A percentile compares a stretch with the other conserved stretches of the same genome.
Evolutionary conservation across 2,888 invertebrate species (phyloP).

Genomic region (Xestia xanthographa): DNA sequence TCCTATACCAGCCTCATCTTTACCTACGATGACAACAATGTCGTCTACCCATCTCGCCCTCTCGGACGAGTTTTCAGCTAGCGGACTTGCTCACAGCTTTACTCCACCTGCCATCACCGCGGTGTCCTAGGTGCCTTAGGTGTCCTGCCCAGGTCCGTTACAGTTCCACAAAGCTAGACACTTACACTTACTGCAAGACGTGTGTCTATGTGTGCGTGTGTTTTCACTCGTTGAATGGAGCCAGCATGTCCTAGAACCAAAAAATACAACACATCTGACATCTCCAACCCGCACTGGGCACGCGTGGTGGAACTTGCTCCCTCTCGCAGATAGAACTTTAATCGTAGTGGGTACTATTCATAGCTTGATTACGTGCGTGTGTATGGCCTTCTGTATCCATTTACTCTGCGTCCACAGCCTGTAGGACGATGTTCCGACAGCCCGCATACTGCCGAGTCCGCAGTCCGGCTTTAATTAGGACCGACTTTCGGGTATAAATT

Average conservation of each 20-base stretch:
- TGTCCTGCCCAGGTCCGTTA: not conserved
- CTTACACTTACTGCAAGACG: not conserved
- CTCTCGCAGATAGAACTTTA: not conserved
- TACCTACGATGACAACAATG: no score
- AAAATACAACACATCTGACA: not conserved
- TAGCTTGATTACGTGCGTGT: not conserved
- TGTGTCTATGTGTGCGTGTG: not conserved
- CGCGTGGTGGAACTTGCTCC: not conserved
- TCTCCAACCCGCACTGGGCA: not conserved
- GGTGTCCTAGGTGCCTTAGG: not conserved
- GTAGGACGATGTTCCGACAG: slow-evolving; percentile 55
- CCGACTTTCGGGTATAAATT: slow-evolving; percentile 74
- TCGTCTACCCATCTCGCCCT: no score
- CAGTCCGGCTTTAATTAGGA: slow-evolving; percentile 76
- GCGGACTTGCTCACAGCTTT: no score
- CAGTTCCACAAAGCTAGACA: not conserved
- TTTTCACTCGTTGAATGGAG: not conserved
- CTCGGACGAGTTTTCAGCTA: no score
- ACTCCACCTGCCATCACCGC: not conserved
- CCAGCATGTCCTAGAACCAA: not conserved
- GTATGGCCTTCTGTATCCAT: slow-evolving; percentile 21
- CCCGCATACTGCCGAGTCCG: slow-evolving; percentile 66
- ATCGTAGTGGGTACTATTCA: not conserved
- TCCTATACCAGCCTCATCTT: no score
- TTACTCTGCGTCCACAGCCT: not conserved